A percentile compares a stretch with the other conserved stretches of the same genome.
Conservation (phyloP, 2,113 vertebrate genomes). For the Baryphthengus martii region DNA sequence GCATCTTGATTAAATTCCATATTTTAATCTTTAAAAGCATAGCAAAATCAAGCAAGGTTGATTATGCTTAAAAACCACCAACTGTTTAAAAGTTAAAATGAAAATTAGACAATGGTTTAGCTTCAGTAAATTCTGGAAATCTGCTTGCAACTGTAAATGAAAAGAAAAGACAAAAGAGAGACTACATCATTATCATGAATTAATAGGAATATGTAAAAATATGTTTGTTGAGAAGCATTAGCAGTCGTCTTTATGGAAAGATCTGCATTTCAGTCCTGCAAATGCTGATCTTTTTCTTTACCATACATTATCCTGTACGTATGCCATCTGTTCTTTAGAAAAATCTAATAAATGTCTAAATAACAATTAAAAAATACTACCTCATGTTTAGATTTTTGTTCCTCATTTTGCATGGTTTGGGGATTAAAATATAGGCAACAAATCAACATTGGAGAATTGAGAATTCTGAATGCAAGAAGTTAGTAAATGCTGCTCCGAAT, state of each 20-base stretch:
- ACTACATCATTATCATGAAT: background rate
- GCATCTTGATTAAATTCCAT: background rate
- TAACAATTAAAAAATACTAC: background rate
- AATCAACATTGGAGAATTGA: background rate
- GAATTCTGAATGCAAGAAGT: background rate
- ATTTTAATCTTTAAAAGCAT: background rate
- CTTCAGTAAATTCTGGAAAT: background rate
- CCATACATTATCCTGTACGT: background rate
- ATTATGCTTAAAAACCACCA: background rate
- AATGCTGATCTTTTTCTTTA: background rate
- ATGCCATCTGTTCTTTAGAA: background rate
- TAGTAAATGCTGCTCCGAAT: background rate
- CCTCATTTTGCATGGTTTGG: background rate
- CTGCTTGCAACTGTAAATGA: background rate
- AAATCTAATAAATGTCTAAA: background rate
- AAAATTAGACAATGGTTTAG: background rate
- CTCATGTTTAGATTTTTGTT: background rate
- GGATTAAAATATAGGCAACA: background rate
- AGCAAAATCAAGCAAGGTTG: background rate
- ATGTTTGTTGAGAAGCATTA: background rate
- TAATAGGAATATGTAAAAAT: background rate
- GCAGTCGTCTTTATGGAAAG: background rate
- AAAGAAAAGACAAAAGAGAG: background rate
- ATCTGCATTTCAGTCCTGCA: background rate
- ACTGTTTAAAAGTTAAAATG: background rate